phyloP scores from a whole-genome alignment of 2,113 vertebrate genomes.

The Corvus cornix region DNA sequence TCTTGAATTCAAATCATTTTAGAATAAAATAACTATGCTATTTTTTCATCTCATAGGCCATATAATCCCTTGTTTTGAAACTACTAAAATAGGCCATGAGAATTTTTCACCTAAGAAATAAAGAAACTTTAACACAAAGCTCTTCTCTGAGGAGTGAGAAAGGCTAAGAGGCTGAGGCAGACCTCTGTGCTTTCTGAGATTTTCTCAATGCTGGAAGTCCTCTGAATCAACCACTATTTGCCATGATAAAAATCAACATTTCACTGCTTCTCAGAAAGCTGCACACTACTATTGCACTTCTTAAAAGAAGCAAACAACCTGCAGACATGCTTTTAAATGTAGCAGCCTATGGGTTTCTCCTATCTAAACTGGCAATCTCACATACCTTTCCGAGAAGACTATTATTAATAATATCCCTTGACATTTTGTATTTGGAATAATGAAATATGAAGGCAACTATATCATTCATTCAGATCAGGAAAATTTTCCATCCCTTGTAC shows the following conservation, averaged over 20 bases:
- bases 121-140: neutral
- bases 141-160: neutral
- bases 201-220: neutral
- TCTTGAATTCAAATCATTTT: neutral
- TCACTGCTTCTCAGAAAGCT: neutral
- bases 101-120: neutral
- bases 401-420: neutral
- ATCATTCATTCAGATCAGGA: neutral
- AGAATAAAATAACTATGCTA: neutral
- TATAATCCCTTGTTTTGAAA: neutral
- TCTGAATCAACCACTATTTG: neutral
- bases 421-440: neutral
- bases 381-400: neutral
- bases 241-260: neutral
- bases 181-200: neutral
- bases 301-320: neutral
- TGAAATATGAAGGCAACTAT: neutral
- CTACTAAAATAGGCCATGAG: neutral
- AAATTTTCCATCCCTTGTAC: neutral
- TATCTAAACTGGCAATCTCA: neutral
- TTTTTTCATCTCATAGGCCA: neutral
- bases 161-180: neutral
- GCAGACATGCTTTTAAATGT: neutral
- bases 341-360: neutral
- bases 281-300: neutral